A percentile compares a stretch with the other conserved stretches of the same genome.
These are phyloP conservation scores for Meloe dianella DNA, from an alignment of 2,888 invertebrate genomes.

Conservation along the genomic window DNA sequence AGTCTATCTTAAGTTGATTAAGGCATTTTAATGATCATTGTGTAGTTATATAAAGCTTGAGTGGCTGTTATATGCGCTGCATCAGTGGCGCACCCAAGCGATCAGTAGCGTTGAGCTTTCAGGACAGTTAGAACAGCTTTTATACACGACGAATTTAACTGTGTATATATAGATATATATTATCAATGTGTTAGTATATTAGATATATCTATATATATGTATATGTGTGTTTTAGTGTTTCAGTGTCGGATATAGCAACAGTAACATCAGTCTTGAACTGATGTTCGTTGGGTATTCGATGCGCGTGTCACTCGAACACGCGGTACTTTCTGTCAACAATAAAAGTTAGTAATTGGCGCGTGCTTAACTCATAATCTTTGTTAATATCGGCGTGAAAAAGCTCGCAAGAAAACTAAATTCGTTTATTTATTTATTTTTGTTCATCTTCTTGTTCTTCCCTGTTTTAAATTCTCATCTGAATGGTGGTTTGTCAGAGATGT, in stretches of 20 bases:
- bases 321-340: conserved; percentile 32
- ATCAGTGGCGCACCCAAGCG: conserved; percentile 47
- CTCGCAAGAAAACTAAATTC: neutral
- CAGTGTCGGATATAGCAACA: conserved; percentile 8
- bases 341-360: conserved; percentile 26
- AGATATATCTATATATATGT: neutral
- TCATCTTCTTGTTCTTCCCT: neutral
- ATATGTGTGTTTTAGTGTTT: neutral
- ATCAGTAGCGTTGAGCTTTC: conserved; percentile 46
- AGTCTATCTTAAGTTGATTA: conserved; percentile 30
- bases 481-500: conserved; percentile 33
- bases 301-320: conserved; percentile 31
- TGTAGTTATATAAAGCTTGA: conserved; percentile 30
- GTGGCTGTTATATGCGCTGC: conserved; percentile 38
- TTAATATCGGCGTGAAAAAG: conserved; percentile 5
- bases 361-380: conserved; percentile 16
- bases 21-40: conserved; percentile 29
- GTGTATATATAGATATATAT: conserved; percentile 31
- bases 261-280: conserved; percentile 18
- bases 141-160: conserved; percentile 22
- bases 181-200: conserved; percentile 8
- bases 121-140: conserved; percentile 38
- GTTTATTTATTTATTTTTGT: neutral
- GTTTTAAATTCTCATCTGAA: conserved; percentile 18
- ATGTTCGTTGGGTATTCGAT: conserved; percentile 36